Evolutionary conservation across 2,797 vertebrate genomes (phyloP), one percentile per base, ranked within the genome.

Genomic region (Oreonectes daqikongensis): DNA sequence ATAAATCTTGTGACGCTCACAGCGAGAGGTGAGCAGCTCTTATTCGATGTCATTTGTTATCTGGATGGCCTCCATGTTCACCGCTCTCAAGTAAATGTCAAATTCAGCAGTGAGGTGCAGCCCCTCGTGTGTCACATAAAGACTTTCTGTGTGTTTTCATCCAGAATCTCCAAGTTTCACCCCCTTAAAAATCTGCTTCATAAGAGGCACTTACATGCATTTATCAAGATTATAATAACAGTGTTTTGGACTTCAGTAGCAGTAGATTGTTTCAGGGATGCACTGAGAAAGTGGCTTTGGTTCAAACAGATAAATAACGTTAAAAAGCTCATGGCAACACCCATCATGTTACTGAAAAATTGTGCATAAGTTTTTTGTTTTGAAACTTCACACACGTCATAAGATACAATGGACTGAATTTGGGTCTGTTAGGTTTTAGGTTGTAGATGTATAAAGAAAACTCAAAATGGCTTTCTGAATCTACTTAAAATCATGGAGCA

Each of bases 91-190:
- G 81, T 61, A n/a, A 42, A 40, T 78, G 74, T 75, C 48, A 80
- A 72, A 84, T 84, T 80, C 78, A 71, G 68, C 83, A 80, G 28
- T 4, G 35, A 80, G 82, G 60, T 81, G 77, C 20, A 55, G 69
- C 22, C 65, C 38, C n/a, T 69, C 22, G 60, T 20, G 46, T 64
- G 9, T 20, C 17, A 63, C 69, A 24, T 12, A 72, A 69, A 77
- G 48, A 20, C 35, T 20, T 22, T 28, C 11, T 52, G 59, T 9
- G 3, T n/a, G 28, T 28, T 42, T 44, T 46, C 46, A 78, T 2
- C 69, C 15, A 59, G 10, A 44, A 53, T 46, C 70, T 14, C 7
- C 24, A 28, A 57, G 65, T 26, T 2, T 22, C 10, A 65, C 18
- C 35, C 2, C 1, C 24, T 57, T 57, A 22, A 11, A 26, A 24